A percentile compares a stretch with the other conserved stretches of the same genome.
Evolutionary conservation across 1,140 invertebrate species (phyloP).

Genomic region (Araneus ventricosus): DNA sequence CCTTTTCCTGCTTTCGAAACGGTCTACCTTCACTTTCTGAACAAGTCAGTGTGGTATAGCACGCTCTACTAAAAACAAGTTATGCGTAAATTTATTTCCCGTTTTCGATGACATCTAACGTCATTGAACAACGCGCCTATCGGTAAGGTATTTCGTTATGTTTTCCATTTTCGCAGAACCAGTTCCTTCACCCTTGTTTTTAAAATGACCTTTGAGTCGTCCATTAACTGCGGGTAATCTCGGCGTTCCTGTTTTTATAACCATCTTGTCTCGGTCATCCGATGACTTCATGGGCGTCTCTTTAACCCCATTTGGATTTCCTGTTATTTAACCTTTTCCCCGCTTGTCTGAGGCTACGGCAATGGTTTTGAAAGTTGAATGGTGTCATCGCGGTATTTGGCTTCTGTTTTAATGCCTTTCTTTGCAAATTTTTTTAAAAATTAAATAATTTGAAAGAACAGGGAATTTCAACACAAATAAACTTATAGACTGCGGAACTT

Average conservation of each 20-base stretch:
- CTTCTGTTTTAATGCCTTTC: too few species aligned
- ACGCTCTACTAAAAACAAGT: conserved; percentile 2
- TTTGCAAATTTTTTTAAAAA: too few species aligned
- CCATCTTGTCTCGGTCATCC: conserved; percentile 16
- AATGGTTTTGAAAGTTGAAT: too few species aligned
- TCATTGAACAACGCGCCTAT: background rate
- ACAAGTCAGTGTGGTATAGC: background rate
- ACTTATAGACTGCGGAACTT: too few species aligned
- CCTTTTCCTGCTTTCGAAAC: background rate
- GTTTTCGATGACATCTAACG: background rate
- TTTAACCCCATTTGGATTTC: conserved; percentile 12
- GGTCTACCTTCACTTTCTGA: background rate
- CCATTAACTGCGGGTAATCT: background rate
- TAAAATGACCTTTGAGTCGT: conserved; percentile 2
- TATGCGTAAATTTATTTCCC: conserved; percentile 14
- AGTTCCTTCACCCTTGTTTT: conserved; percentile 21
- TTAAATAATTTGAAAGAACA: too few species aligned
- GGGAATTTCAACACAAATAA: too few species aligned
- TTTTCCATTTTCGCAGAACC: background rate
- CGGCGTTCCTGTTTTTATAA: background rate
- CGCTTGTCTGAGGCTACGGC: too few species aligned
- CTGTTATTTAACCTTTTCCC: background rate
- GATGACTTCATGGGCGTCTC: conserved; percentile 23
- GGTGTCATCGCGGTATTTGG: too few species aligned
- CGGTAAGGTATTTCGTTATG: conserved; percentile 17